A percentile compares a stretch with the other conserved stretches of the same genome.
Evolutionary conservation across 30 jellyfish, hydroid and myxozoan species (phyloP).

Genomic region (Pelagia noctiluca): DNA sequence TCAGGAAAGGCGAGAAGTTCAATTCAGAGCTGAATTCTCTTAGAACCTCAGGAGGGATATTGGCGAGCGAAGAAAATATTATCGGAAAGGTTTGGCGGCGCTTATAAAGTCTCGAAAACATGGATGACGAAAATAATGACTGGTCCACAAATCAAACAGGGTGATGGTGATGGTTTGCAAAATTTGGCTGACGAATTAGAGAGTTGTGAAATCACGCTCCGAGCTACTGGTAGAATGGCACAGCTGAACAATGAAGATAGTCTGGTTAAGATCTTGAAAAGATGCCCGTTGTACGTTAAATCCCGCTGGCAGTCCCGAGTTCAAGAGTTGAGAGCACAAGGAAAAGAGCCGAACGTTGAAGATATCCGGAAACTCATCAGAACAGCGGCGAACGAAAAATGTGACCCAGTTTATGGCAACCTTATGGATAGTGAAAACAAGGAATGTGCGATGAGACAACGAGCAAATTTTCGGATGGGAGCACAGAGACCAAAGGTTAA

Average conservation of each 20-base stretch:
- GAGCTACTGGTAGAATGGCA: slow-evolving; percentile 36
- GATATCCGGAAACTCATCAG: slow-evolving; percentile 52
- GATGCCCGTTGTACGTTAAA: slow-evolving; percentile 47
- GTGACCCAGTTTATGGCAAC: slow-evolving; percentile 54
- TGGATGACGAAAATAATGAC: background rate
- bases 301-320: slow-evolving; percentile 57
- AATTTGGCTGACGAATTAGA: slow-evolving; percentile 57
- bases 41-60: slow-evolving; percentile 43
- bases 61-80: slow-evolving; percentile 28
- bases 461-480: background rate
- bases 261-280: slow-evolving; percentile 24
- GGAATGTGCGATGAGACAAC: background rate
- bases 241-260: slow-evolving; percentile 54
- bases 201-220: slow-evolving; percentile 33
- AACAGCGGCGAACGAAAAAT: slow-evolving; percentile 22
- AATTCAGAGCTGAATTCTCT: slow-evolving; percentile 35
- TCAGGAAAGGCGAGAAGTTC: slow-evolving; percentile 44
- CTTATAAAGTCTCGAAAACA: background rate
- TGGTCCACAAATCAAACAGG: slow-evolving; percentile 9
- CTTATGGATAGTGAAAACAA: slow-evolving; percentile 20
- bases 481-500: slow-evolving; percentile 8
- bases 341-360: slow-evolving; percentile 44
- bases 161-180: slow-evolving; percentile 45
- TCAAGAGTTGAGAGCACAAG: slow-evolving; percentile 32
- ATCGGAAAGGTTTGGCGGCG: slow-evolving; percentile 60